Evolutionary conservation across 2,888 invertebrate species (phyloP).

Genomic region (Acronicta leporina): DNA sequence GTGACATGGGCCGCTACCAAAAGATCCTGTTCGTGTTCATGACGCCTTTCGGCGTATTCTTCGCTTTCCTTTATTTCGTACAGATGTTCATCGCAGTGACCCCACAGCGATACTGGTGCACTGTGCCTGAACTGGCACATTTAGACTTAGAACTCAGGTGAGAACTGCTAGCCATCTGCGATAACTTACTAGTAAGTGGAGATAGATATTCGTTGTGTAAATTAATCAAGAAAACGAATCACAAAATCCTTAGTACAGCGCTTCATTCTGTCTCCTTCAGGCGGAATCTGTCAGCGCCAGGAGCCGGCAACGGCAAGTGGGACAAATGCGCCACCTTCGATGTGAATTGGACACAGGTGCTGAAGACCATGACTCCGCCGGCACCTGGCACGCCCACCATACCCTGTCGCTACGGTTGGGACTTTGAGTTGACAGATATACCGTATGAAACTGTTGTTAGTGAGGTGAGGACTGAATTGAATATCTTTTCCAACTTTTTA

Average conservation of each 20-base stretch:
- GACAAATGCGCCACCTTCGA: constrained; percentile 75
- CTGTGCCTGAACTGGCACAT: constrained; percentile 74
- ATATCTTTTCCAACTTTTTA: no score
- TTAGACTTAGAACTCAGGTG: constrained; percentile 76
- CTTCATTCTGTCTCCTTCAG: constrained; percentile 64
- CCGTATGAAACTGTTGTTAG: constrained; percentile 81
- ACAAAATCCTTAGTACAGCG: no score
- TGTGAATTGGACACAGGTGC: constrained; percentile 81
- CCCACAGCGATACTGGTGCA: constrained; percentile 80
- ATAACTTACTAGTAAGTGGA: no score
- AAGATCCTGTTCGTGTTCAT: constrained; percentile 75
- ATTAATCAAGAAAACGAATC: no score
- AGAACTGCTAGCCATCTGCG: neutral
- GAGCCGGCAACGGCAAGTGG: constrained; percentile 66
- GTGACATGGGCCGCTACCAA: constrained; percentile 81
- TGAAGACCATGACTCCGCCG: constrained; percentile 71
- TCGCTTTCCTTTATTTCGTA: constrained; percentile 81
- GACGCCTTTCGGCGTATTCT: constrained; percentile 80
- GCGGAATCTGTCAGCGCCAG: constrained; percentile 78
- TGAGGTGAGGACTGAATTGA: constrained; percentile 65
- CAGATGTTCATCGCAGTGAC: constrained; percentile 83
- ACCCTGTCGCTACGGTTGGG: constrained; percentile 80
- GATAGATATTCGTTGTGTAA: no score
- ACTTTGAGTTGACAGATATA: constrained; percentile 80
- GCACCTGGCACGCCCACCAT: constrained; percentile 67